Percentiles rank a stretch among this genome's conserved stretches.
phyloP scores from a whole-genome alignment of 2,113 vertebrate genomes.

The Dasypus novemcinctus region DNA sequence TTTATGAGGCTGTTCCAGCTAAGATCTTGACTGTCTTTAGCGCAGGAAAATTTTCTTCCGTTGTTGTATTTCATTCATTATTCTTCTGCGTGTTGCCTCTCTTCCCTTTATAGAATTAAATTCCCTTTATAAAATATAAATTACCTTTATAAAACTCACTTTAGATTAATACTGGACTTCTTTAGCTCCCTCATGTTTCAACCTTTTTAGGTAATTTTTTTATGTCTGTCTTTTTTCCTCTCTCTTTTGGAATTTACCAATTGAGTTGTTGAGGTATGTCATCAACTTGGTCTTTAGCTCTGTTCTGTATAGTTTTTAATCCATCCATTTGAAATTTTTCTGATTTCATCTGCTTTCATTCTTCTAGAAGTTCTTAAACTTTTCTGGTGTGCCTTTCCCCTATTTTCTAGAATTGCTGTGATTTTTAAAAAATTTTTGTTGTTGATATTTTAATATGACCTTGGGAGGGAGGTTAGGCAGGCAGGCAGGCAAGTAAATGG shows the following conservation, averaged over 20 bases:
- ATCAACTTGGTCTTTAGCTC: not conserved
- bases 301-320: not conserved
- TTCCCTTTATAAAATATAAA: too few relatives aligned
- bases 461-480: not conserved
- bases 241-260: not conserved
- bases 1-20: not conserved
- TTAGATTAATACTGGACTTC: not conserved
- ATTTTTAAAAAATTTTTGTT: not conserved
- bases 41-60: not conserved
- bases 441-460: not conserved
- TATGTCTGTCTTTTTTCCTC: not conserved
- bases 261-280: not conserved
- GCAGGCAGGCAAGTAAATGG: not conserved
- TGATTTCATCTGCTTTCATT: slow-evolving; percentile 5
- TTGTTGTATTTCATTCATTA: not conserved
- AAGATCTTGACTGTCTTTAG: not conserved
- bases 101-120: not conserved
- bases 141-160: not conserved
- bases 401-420: not conserved
- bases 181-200: not conserved
- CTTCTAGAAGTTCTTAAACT: slow-evolving; percentile 12
- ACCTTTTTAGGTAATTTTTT: not conserved
- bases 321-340: not conserved
- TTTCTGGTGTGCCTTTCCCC: not conserved
- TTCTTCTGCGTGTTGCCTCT: not conserved